Base-by-base conservation (phyloP, 2,797 vertebrate genomes). In the Pipistrellus nathusii region DNA sequence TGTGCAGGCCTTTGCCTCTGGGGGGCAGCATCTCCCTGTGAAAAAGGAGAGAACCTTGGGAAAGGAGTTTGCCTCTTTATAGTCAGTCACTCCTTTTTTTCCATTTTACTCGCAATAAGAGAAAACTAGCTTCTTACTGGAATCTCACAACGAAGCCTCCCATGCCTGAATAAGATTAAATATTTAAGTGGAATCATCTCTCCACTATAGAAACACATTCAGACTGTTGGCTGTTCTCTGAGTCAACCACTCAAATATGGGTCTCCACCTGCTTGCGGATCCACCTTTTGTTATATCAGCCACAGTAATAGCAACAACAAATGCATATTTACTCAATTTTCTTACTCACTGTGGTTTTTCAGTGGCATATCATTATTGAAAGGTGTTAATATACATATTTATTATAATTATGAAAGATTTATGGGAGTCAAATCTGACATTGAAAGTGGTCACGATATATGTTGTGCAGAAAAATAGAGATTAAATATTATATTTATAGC, bases 361-460 rank as follows among this genome's bases (percentile, higher is more conserved):
- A 72, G 23, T 38, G 27, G 18, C 41, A 15, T 59, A 14, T 72
- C 18, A 9, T 71, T 87, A 59, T 30, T 95, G 41, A 64, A 85
- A 59, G 8, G 8, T n/a, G 53, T 69, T 69, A 23, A 51, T 44
- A 55, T 48, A 62, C 27, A 6, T 62, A 62, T 72, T 53, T 75
- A 81, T 85, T 72, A 90, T n/a, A 76, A 62, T 51, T 86, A 20
- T 51, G 44, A 93, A 66, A 59, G 55, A 66, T 57, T 75, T 88
- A 76, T 55, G 57, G 38, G 18, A 91, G 59, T 85, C 5, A 77
- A 89, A 53, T 71, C 41, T 76, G 20, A 68, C 17, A 69, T 62
- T 27, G 57, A 89, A 75, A 76, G 35, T 72, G 20, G 46, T 83
- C 46, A 44, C 32, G 71, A 71, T 75, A 69, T 57, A 72, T 46